Evolutionary conservation across 2,888 invertebrate species (phyloP), one percentile per base, ranked within the genome.

Genomic region (Ormyrus pomaceus): DNA sequence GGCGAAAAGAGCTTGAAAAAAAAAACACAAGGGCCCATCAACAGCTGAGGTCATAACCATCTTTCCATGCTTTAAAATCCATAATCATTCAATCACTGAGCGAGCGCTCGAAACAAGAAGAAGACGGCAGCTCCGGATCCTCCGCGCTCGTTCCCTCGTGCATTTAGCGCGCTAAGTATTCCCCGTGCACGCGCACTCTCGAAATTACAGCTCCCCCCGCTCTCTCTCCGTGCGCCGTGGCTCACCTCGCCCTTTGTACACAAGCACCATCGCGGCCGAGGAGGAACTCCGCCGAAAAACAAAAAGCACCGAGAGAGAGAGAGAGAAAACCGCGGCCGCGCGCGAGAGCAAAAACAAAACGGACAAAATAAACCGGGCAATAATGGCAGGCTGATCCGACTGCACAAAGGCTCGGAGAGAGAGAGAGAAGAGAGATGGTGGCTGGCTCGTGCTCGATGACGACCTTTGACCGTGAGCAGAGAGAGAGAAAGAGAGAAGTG

Each of bases 391-490:
- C 48, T 45, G 51, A 66, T 50, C 58, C 34, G 46, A 34, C 34
- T 61, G 48, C 56, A 50, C 55, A 53, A 66, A 51, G 62, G 34
- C 34, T 34, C 34, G 34, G 3, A 4, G 34, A 34, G 34, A 34
- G 34, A 58, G 50, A 45, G 51, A 50, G 62, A 48, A 45, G 13
- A 58, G 58, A 46, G n/a, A 62, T 53, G 72, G 62, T 86, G 86
- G 87, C 86, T 89, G 89, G 89, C 89, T 90, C 89, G 89, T 90
- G 90, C 89, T 89, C 87, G 86, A 86, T 83, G 85, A 85, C 87
- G 90, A 90, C 89, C 90, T 90, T 87, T 90, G 90, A 90, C 90
- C 89, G 86, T 87, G 85, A 88, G 87, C 85, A 83, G 84, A 85
- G 84, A 86, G 68, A 70, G n/a, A 53, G 13, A 58, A 10, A 58